A percentile compares a stretch with the other conserved stretches of the same genome.
phyloP scores from a whole-genome alignment of 1,140 invertebrate genomes.

The Drosophila sproati region DNA sequence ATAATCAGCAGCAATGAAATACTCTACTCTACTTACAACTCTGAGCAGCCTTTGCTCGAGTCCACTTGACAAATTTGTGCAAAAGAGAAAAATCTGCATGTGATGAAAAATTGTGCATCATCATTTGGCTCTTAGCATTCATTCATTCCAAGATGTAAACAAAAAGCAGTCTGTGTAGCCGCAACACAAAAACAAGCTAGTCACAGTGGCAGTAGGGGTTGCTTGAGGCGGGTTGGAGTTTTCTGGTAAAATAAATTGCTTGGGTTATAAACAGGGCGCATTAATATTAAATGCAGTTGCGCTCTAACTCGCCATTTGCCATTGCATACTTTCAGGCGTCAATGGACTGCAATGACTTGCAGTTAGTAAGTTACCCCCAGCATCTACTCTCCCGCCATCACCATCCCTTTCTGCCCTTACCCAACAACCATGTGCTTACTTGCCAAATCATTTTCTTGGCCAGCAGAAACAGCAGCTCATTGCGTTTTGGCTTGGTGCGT shows the following conservation, averaged over 20 bases:
- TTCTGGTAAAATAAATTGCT: constrained; percentile 67
- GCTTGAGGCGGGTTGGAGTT: neutral
- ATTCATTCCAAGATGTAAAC: neutral
- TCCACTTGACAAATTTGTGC: constrained; percentile 69
- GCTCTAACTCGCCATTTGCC: constrained; percentile 23
- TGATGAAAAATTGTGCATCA: constrained; percentile 67
- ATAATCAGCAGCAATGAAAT: constrained; percentile 8
- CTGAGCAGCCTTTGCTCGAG: constrained; percentile 1
- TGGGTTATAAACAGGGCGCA: constrained; percentile 71
- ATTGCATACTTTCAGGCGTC: constrained; percentile 78
- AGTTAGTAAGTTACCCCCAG: constrained; percentile 9
- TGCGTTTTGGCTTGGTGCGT: constrained; percentile 59
- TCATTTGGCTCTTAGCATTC: constrained; percentile 42
- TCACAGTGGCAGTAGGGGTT: neutral
- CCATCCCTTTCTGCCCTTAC: neutral
- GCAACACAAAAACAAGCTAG: constrained; percentile 29
- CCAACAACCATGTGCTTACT: constrained; percentile 26
- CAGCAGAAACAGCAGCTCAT: constrained; percentile 40
- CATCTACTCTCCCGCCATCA: neutral
- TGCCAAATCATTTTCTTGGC: constrained; percentile 60
- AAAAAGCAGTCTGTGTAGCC: neutral
- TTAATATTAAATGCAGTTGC: constrained; percentile 79
- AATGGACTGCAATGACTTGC: constrained; percentile 78
- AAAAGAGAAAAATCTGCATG: constrained; percentile 61
- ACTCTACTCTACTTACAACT: constrained; percentile 5